Conservation (phyloP, 2,113 vertebrate species). For the Camelus dromedarius region DNA sequence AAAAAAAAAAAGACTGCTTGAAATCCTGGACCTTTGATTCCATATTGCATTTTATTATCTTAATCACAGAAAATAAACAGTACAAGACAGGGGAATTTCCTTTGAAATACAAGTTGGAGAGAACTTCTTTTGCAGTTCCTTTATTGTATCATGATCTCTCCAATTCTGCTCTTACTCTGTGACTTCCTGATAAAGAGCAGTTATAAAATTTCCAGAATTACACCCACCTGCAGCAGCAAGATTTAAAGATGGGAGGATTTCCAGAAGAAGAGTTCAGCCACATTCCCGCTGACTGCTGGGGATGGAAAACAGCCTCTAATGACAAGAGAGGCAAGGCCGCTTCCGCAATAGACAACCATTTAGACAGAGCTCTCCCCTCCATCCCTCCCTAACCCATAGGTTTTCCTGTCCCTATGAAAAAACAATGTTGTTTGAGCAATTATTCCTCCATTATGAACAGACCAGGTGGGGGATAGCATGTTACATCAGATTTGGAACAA, state of each 20-base stretch:
- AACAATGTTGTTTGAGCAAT: conserved; percentile 28
- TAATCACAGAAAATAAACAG: conserved; percentile 64
- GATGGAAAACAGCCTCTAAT: conserved; percentile 42
- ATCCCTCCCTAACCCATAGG: background rate
- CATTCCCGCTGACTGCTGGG: conserved; percentile 42
- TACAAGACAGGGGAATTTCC: conserved; percentile 3
- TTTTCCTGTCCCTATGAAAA: background rate
- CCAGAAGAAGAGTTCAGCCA: conserved; percentile 29
- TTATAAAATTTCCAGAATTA: conserved; percentile 67
- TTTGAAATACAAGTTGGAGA: conserved; percentile 56
- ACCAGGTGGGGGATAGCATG: background rate
- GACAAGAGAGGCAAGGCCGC: background rate
- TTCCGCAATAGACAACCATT: background rate
- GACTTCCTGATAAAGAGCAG: conserved; percentile 59
- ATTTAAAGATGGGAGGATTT: conserved; percentile 69
- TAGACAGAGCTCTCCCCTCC: background rate
- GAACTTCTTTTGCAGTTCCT: conserved; percentile 46
- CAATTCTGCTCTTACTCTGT: conserved; percentile 43
- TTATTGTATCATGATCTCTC: conserved; percentile 53
- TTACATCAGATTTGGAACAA: conserved; percentile 6
- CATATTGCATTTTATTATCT: conserved; percentile 62
- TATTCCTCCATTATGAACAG: background rate
- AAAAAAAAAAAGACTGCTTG: background rate
- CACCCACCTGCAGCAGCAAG: conserved; percentile 60
- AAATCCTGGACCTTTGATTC: conserved; percentile 44